A percentile compares a stretch with the other conserved stretches of the same genome.
phyloP scores from a whole-genome alignment of 2,113 vertebrate genomes.

The Ictidomys tridecemlineatus region DNA sequence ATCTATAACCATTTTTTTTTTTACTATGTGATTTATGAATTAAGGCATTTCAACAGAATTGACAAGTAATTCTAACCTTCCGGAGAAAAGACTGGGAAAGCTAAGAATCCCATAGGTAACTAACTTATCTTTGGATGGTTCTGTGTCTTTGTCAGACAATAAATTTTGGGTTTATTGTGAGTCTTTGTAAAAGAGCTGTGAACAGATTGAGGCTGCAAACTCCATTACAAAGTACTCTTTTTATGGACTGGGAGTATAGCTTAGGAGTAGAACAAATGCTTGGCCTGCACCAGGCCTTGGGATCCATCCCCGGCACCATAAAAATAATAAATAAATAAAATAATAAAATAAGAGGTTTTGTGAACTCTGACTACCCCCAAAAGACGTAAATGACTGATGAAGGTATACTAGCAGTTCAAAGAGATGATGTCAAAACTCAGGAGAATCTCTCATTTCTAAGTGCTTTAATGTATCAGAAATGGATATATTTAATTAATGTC shows the following conservation, averaged over 20 bases:
- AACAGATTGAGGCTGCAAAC: neutral
- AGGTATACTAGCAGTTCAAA: neutral
- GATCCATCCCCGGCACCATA: neutral
- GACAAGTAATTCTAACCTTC: conserved; percentile 39
- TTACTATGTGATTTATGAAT: conserved; percentile 38
- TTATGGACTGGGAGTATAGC: neutral
- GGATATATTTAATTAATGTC: neutral
- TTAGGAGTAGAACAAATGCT: neutral
- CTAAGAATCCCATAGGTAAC: neutral
- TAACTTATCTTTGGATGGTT: neutral
- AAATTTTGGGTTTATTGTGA: neutral
- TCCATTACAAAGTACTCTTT: neutral
- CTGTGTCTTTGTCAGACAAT: neutral
- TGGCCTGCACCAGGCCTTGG: neutral
- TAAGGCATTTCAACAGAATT: conserved; percentile 26
- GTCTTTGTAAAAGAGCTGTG: neutral
- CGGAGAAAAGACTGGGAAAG: conserved; percentile 30
- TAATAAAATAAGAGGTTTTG: neutral
- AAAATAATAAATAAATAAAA: neutral
- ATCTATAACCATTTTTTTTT: neutral
- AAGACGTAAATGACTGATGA: neutral
- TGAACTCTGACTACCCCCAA: neutral
- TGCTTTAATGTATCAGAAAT: neutral
- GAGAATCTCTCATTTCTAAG: neutral
- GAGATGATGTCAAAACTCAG: neutral